phyloP scores from a whole-genome alignment of 1,140 invertebrate genomes.

The Drosophila pallidifrons region DNA sequence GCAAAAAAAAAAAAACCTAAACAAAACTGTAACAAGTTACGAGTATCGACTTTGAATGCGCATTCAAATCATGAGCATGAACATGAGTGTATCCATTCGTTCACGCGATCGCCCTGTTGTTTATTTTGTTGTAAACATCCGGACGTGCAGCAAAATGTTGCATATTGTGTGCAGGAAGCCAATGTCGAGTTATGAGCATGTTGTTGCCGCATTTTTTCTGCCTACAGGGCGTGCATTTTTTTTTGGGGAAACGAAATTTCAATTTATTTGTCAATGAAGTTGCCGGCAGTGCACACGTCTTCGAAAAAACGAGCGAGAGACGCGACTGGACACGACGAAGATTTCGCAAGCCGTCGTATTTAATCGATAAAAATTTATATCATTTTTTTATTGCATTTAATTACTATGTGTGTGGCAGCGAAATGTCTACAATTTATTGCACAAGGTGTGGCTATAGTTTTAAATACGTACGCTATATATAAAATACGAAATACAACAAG shows the following conservation, averaged over 20 bases:
- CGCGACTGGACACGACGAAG: constrained; percentile 20
- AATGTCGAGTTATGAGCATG: constrained; percentile 32
- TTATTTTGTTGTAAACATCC: constrained; percentile 82
- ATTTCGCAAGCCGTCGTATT: constrained; percentile 27
- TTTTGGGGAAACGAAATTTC: constrained; percentile 48
- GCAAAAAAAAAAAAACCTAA: constrained; percentile 26
- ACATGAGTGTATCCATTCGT: constrained; percentile 3
- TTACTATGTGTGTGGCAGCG: constrained; percentile 57
- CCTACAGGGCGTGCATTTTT: constrained; percentile 67
- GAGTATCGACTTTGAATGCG: constrained; percentile 56
- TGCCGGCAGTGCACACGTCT: constrained; percentile 74
- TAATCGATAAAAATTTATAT: constrained; percentile 56
- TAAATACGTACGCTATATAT: constrained; percentile 23
- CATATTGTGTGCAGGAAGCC: constrained; percentile 76
- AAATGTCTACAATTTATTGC: constrained; percentile 76
- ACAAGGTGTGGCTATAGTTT: constrained; percentile 66
- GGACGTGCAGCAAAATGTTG: constrained; percentile 80
- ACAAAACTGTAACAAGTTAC: constrained; percentile 72
- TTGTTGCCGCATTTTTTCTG: constrained; percentile 28
- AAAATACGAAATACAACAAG: constrained; percentile 37
- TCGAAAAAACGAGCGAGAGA: constrained; percentile 5
- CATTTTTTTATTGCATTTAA: constrained; percentile 73
- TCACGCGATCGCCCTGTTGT: constrained; percentile 48
- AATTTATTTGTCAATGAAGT: constrained; percentile 80
- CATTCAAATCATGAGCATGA: constrained; percentile 38